These are phyloP conservation scores for Ondatra zibethicus DNA, from an alignment of 2,113 vertebrate species.

Conservation along the genomic window DNA sequence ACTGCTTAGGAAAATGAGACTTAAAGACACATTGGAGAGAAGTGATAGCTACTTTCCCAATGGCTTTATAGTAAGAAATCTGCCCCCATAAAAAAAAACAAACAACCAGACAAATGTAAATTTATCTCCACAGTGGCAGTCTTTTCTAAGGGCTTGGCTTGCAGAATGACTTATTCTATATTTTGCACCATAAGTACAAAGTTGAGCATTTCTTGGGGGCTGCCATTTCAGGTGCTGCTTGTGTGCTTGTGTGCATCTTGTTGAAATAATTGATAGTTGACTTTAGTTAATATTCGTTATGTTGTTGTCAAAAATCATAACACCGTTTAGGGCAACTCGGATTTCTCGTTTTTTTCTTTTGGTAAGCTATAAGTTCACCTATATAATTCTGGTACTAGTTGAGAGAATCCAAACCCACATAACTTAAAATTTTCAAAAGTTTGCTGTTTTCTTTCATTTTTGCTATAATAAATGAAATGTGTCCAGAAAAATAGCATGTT, in stretches of 20 bases:
- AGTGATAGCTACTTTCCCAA: background rate
- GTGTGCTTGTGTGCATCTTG: background rate
- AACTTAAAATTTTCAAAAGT: background rate
- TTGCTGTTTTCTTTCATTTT: slow-evolving; percentile 18
- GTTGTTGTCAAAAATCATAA: background rate
- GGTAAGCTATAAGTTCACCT: background rate
- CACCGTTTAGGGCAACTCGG: background rate
- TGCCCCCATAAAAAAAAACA: background rate
- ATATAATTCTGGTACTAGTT: background rate
- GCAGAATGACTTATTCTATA: background rate
- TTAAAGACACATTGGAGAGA: background rate
- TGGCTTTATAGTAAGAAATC: background rate
- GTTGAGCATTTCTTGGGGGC: background rate
- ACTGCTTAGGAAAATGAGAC: background rate
- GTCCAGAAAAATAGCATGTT: background rate
- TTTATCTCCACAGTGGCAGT: background rate
- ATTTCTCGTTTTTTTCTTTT: background rate
- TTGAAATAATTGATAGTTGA: background rate
- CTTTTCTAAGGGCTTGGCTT: slow-evolving; percentile 30
- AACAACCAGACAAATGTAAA: background rate
- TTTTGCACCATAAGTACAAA: slow-evolving; percentile 34
- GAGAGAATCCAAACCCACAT: background rate
- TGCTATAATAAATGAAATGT: background rate
- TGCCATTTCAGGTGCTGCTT: background rate
- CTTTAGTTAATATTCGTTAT: slow-evolving; percentile 11